A percentile compares a stretch with the other conserved stretches of the same genome.
These are phyloP conservation scores for Acanthopagrus latus DNA, from an alignment of 2,797 vertebrate genomes.

Conservation along the genomic window DNA sequence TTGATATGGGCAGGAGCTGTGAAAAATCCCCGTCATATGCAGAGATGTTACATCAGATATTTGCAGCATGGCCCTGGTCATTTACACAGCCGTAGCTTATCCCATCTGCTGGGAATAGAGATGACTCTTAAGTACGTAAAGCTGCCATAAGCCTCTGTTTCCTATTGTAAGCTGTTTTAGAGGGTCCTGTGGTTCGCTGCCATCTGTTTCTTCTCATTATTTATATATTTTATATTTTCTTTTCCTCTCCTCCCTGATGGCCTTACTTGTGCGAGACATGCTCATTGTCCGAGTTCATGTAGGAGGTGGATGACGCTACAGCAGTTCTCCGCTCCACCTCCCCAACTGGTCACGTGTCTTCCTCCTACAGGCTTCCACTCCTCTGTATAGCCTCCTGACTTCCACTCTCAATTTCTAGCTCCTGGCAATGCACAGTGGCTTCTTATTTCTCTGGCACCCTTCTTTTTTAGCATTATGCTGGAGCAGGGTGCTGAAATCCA, in stretches of 20 bases:
- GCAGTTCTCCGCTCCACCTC: constrained; percentile 55
- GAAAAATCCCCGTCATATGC: constrained; percentile 51
- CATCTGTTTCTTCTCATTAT: constrained; percentile 82
- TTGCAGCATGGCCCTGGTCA: constrained; percentile 59
- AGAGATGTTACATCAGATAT: constrained; percentile 66
- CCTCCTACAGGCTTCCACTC: constrained; percentile 65
- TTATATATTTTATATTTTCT: constrained; percentile 76
- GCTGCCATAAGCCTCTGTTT: constrained; percentile 83
- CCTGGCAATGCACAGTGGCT: constrained; percentile 4
- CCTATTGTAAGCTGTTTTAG: constrained; percentile 84
- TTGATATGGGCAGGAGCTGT: constrained; percentile 26
- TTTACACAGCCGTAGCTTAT: constrained; percentile 72
- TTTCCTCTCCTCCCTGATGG: constrained; percentile 46
- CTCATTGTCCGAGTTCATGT: constrained; percentile 46
- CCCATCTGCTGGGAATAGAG: constrained; percentile 75
- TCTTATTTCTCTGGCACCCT: constrained; percentile 24
- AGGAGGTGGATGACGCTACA: constrained; percentile 59
- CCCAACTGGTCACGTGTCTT: constrained; percentile 63
- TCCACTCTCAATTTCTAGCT: constrained; percentile 38
- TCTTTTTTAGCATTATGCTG: constrained; percentile 9
- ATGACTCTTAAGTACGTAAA: constrained; percentile 80
- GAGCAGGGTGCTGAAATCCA: not conserved
- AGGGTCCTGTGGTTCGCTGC: constrained; percentile 72
- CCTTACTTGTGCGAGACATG: constrained; percentile 53
- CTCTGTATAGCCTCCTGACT: constrained; percentile 45